A percentile compares a stretch with the other conserved stretches of the same genome.
phyloP scores from a whole-genome alignment of 2,113 vertebrate species.

The Clarias batrachus region DNA sequence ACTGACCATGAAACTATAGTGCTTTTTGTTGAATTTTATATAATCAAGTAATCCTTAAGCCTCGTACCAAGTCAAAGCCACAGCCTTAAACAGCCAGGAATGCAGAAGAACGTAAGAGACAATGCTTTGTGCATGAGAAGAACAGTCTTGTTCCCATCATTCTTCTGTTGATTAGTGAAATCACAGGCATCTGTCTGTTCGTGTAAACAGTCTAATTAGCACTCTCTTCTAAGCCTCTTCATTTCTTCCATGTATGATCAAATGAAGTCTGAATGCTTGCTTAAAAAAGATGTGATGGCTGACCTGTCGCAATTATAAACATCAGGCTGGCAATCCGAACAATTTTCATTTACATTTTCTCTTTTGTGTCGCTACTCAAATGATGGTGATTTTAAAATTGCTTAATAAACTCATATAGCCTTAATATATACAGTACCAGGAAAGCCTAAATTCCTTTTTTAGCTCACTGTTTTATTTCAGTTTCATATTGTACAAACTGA shows the following conservation, averaged over 20 bases:
- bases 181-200: neutral
- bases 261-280: neutral
- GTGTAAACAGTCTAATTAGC: neutral
- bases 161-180: neutral
- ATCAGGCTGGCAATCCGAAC: neutral
- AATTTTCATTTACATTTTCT: neutral
- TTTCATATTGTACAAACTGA: no score
- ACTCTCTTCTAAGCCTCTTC: neutral
- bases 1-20: neutral
- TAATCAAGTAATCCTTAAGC: neutral
- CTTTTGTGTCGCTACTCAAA: neutral
- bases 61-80: neutral
- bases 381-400: no score
- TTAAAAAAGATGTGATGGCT: neutral
- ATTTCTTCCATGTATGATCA: neutral
- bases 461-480: no score
- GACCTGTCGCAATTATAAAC: neutral
- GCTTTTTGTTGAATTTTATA: neutral
- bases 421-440: no score
- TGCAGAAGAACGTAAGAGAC: neutral
- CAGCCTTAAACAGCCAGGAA: neutral
- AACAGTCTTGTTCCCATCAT: neutral
- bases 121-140: neutral
- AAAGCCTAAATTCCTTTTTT: no score
- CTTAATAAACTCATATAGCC: no score